Base-by-base conservation (phyloP, 1,140 invertebrate species). In the Leguminivora glycinivorella region DNA sequence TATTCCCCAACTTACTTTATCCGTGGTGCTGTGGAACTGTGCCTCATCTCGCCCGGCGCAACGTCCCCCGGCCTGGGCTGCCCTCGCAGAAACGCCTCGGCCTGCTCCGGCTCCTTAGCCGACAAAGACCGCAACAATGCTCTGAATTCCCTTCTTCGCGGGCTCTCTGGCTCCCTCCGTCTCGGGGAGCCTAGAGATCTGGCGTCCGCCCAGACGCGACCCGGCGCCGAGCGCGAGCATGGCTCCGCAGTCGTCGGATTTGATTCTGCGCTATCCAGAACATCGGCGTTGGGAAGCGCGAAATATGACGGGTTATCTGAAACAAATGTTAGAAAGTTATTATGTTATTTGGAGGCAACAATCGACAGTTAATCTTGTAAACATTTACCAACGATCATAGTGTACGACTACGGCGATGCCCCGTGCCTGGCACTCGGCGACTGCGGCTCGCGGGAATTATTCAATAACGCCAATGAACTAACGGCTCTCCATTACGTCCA, bases 291-390 rank as follows among this genome's bases (percentile, higher is more conserved):
- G 58, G 92, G 85, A 72, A 93, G 84, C 67, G 92, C 88, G 73
- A 93, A 93, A 80, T 93, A 93, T n/a, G 93, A 93, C 52, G 93
- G 93, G 77, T 93, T 93, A 82, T 93, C 92, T 93, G 87, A 17
- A 90, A 92, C 68, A 78, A 88, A 81, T 24, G 56, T 24, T 0
- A 52, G 19, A 6, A 19, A 52, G 19, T 52, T 52, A 6, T 22
- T 52, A 52, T 52, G 34, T 68, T 56, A 52, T 38, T 67, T 75
- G 43, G 68, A 72, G 68, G 7, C 2, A 68, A 25, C 60, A 40
- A 68, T 22, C 19, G 25, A 56, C 60, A 38, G 38, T 71, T 71
- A 31, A 71, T 71, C n/a, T n/a, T 29, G 58, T 58, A 14, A 17
- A 58, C 71, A 31, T 73, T 76, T 81, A 87, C 84, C 84, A 72